These are phyloP conservation scores for Polypedilum vanderplanki DNA, from an alignment of 1,140 invertebrate species.

Conservation along the genomic window DNA sequence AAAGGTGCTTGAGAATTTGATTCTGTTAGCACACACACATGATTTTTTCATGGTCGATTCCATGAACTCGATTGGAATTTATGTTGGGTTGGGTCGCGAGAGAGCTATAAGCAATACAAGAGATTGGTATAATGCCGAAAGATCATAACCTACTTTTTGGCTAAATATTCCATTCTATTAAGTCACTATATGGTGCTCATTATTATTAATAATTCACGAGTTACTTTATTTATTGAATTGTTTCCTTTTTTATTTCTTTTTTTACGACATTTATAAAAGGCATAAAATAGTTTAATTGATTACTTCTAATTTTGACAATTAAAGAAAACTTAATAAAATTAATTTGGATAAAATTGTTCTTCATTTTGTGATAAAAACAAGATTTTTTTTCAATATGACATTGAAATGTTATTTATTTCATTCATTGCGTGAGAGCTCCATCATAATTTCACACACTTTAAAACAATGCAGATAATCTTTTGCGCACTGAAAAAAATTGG, in stretches of 20 bases:
- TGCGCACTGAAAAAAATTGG: too few relatives aligned
- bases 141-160: conserved; percentile 7
- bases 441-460: too few relatives aligned
- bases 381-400: neutral
- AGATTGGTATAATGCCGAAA: neutral
- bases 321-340: too few relatives aligned
- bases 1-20: neutral
- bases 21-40: neutral
- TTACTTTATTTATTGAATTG: too few relatives aligned
- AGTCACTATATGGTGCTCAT: neutral
- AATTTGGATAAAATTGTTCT: neutral
- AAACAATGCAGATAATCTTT: too few relatives aligned
- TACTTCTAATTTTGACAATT: neutral
- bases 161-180: conserved; percentile 1
- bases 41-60: neutral
- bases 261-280: neutral
- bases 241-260: neutral
- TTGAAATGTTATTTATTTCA: too few relatives aligned
- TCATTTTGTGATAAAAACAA: neutral
- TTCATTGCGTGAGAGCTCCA: too few relatives aligned
- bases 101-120: neutral
- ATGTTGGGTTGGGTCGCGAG: neutral
- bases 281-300: neutral
- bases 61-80: conserved; percentile 7
- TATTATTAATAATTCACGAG: neutral